Evolutionary conservation across 2,797 vertebrate genomes (phyloP).

Genomic region (Balearica regulorum): DNA sequence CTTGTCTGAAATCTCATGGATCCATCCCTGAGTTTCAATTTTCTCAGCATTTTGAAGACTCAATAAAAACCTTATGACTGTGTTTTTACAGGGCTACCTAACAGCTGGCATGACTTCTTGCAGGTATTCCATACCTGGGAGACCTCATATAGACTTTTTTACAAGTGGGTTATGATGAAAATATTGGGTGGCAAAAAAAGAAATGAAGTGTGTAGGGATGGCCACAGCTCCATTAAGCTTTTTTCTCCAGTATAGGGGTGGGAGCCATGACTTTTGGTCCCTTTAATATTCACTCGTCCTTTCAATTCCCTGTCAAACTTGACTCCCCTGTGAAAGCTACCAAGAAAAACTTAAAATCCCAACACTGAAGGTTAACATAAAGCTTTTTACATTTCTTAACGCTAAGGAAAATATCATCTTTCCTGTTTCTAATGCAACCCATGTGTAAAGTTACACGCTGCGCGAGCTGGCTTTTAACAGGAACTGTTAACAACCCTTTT

Average conservation of each 20-base stretch:
- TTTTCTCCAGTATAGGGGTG: background rate
- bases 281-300: background rate
- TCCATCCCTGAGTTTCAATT: background rate
- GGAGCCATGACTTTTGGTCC: background rate
- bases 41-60: background rate
- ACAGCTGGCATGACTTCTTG: background rate
- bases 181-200: background rate
- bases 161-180: background rate
- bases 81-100: background rate
- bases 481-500: conserved; percentile 34
- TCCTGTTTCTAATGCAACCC: conserved; percentile 58
- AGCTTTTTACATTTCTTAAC: conserved; percentile 52
- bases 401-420: conserved; percentile 1
- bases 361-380: background rate
- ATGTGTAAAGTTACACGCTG: conserved; percentile 6
- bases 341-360: conserved; percentile 13
- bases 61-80: background rate
- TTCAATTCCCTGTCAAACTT: background rate
- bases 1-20: background rate
- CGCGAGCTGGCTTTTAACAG: conserved; percentile 17
- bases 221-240: background rate
- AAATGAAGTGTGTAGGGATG: background rate
- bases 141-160: background rate
- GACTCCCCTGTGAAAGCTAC: background rate
- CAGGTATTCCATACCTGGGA: background rate